Conservation (phyloP, 1,140 invertebrate species). For the Hycleus cichorii region DNA sequence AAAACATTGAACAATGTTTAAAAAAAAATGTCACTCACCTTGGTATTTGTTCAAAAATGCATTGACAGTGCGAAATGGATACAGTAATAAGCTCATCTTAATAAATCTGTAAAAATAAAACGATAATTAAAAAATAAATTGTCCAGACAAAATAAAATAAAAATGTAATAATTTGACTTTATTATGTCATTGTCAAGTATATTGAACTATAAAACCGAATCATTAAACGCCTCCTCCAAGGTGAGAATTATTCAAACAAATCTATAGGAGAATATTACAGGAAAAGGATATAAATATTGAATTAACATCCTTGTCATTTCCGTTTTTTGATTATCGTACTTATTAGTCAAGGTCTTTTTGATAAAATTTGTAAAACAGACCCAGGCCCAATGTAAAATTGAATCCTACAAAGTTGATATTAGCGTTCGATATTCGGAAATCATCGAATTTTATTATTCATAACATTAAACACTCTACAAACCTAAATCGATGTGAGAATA, state of each 20-base stretch:
- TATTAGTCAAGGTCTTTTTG: not conserved
- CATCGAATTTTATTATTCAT: too few relatives aligned
- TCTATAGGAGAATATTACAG: not conserved
- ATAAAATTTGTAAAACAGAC: not conserved
- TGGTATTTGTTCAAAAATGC: constrained; percentile 47
- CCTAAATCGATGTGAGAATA: too few relatives aligned
- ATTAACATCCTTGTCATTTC: not conserved
- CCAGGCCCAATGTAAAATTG: too few relatives aligned
- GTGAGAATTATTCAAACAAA: not conserved
- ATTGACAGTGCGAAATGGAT: constrained; percentile 45
- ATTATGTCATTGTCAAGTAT: constrained; percentile 11
- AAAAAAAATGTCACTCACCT: constrained; percentile 37
- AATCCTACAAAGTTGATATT: too few relatives aligned
- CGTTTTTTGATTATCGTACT: not conserved
- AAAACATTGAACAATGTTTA: too few relatives aligned
- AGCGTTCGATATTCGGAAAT: too few relatives aligned
- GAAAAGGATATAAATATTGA: not conserved
- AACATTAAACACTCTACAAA: too few relatives aligned
- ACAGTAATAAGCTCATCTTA: constrained; percentile 46
- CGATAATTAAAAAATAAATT: not conserved
- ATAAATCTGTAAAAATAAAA: constrained; percentile 40
- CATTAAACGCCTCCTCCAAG: too few relatives aligned
- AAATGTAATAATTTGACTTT: not conserved
- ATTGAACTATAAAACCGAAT: not conserved
- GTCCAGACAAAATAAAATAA: not conserved